Percentiles rank a stretch among this genome's conserved stretches.
These are phyloP conservation scores for Agonopterix arenella DNA, from an alignment of 2,888 invertebrate species.

Conservation along the genomic window DNA sequence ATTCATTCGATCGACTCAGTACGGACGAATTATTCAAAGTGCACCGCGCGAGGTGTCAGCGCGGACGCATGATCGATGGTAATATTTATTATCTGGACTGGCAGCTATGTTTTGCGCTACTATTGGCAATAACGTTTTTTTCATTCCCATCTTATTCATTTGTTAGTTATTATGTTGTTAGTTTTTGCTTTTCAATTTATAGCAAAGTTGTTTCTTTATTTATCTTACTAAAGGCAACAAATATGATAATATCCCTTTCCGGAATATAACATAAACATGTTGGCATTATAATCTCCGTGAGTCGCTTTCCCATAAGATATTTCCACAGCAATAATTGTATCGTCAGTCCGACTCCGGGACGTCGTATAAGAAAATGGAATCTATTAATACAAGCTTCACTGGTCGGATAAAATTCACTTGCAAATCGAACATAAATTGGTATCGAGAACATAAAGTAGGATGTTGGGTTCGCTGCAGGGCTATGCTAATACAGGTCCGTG, in stretches of 20 bases:
- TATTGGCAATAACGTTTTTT: conserved; percentile 1
- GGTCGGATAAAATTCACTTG: conserved; percentile 10
- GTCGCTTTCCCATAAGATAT: neutral
- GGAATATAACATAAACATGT: too few species aligned
- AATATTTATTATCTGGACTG: conserved; percentile 30
- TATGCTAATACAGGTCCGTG: conserved; percentile 40
- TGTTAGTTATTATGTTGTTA: neutral
- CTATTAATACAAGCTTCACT: conserved; percentile 8
- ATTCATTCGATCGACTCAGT: conserved; percentile 4
- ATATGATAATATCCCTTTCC: too few species aligned
- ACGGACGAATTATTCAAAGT: conserved; percentile 6
- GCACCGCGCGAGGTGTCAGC: conserved; percentile 26
- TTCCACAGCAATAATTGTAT: conserved; percentile 4
- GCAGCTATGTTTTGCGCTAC: conserved; percentile 12
- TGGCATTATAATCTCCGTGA: too few species aligned
- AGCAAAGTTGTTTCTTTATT: too few species aligned
- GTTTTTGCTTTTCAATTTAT: too few species aligned
- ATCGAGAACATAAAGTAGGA: conserved; percentile 15
- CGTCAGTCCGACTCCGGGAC: conserved; percentile 3
- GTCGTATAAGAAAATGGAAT: conserved; percentile 8
- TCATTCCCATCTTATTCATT: neutral
- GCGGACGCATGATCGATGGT: conserved; percentile 31
- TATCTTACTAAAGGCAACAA: too few species aligned
- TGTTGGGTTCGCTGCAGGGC: conserved; percentile 22
- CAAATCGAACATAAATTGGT: conserved; percentile 14